Conservation (phyloP, 2,888 invertebrate species). For the Eurytoma californica region DNA sequence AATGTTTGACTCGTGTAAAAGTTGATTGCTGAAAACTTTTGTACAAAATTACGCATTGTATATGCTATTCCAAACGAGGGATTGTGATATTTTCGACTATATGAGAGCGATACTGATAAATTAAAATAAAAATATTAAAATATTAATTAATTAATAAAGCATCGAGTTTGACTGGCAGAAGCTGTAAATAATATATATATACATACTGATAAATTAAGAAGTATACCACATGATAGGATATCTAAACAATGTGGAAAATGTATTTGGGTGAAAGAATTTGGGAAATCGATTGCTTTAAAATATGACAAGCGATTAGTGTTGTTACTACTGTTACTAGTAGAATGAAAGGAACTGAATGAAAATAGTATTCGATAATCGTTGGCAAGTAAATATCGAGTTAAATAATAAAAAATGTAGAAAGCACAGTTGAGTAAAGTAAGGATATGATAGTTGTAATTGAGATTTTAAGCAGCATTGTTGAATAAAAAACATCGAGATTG, state of each 20-base stretch:
- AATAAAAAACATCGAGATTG: constrained; percentile 8
- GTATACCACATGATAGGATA: too few species aligned
- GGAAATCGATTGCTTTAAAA: constrained; percentile 26
- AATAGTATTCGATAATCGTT: constrained; percentile 18
- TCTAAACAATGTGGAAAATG: background rate
- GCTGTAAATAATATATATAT: constrained; percentile 50
- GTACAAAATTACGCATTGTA: too few species aligned
- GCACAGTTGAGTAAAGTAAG: constrained; percentile 29
- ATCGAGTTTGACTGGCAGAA: constrained; percentile 36
- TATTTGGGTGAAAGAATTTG: background rate
- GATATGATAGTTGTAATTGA: constrained; percentile 27
- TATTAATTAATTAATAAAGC: background rate
- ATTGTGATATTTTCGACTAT: too few species aligned
- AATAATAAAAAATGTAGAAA: constrained; percentile 27
- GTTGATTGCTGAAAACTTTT: too few species aligned
- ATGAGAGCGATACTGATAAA: too few species aligned
- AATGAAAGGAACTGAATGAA: background rate
- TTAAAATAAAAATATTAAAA: too few species aligned
- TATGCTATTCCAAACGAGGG: too few species aligned
- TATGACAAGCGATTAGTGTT: constrained; percentile 31
- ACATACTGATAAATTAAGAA: too few species aligned
- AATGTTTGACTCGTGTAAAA: too few species aligned
- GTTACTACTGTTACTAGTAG: constrained; percentile 29
- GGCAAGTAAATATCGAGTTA: constrained; percentile 6
- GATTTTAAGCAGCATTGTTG: background rate